A percentile compares a stretch with the other conserved stretches of the same genome.
phyloP scores from a whole-genome alignment of 64 coral and sea anemone genomes.

The Dendronephthya gigantea region DNA sequence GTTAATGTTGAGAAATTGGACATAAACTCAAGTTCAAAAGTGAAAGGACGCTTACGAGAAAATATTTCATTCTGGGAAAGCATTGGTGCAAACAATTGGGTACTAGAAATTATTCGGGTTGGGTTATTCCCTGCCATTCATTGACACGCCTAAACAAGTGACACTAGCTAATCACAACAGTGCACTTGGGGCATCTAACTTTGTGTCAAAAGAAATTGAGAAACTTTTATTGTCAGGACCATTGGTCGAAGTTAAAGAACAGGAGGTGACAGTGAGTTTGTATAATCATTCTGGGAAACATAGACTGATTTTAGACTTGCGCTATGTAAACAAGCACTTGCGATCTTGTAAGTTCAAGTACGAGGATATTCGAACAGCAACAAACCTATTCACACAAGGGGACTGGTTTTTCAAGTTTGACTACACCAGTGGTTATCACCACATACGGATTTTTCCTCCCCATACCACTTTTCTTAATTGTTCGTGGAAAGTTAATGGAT shows the following conservation, averaged over 20 bases:
- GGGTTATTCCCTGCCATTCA: constrained; percentile 52
- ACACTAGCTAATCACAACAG: constrained; percentile 41
- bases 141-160: constrained; percentile 3
- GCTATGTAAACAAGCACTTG: constrained; percentile 43
- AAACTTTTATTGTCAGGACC: constrained; percentile 34
- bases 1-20: constrained; percentile 8
- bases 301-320: constrained; percentile 31
- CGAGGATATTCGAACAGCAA: constrained; percentile 47
- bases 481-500: background rate
- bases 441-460: background rate
- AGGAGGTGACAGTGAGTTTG: constrained; percentile 29
- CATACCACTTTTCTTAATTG: background rate
- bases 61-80: constrained; percentile 30
- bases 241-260: constrained; percentile 15
- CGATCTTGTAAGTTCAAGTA: constrained; percentile 38
- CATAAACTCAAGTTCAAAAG: background rate
- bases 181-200: background rate
- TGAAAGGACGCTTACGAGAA: constrained; percentile 10
- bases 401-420: constrained; percentile 51
- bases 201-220: constrained; percentile 28
- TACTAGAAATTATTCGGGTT: constrained; percentile 33
- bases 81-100: constrained; percentile 30
- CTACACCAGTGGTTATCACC: constrained; percentile 43
- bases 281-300: constrained; percentile 16
- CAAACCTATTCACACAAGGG: constrained; percentile 35